Conservation (phyloP, 2,113 vertebrate species). For the Pachyramphus minor region DNA sequence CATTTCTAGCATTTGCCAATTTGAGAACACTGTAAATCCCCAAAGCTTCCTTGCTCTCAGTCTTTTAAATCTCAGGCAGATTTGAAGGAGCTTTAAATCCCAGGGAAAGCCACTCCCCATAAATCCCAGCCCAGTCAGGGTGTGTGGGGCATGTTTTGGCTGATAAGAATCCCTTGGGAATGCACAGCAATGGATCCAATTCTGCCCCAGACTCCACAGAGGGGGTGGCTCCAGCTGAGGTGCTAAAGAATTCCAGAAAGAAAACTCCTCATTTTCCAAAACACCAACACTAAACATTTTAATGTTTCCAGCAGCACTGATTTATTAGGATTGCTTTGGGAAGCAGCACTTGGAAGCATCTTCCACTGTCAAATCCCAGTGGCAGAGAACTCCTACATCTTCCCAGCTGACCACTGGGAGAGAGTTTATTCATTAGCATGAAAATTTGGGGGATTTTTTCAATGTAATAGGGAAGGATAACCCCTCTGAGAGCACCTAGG, state of each 20-base stretch:
- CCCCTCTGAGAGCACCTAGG: neutral
- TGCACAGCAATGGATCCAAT: neutral
- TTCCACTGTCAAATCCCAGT: constrained; percentile 50
- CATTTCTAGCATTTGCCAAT: constrained; percentile 45
- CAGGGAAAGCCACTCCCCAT: neutral
- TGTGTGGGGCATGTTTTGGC: neutral
- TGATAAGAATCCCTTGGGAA: neutral
- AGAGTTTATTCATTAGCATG: constrained; percentile 53
- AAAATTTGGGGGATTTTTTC: constrained; percentile 41
- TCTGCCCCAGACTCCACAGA: neutral
- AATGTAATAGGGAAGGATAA: constrained; percentile 36
- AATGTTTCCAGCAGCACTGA: constrained; percentile 47
- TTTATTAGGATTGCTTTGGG: constrained; percentile 21
- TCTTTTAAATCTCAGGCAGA: constrained; percentile 39
- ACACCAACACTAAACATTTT: no score
- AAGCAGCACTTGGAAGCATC: neutral
- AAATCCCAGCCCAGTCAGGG: neutral
- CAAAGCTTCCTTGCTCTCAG: neutral
- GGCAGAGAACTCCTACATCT: constrained; percentile 55
- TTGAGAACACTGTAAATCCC: constrained; percentile 41
- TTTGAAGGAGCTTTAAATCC: constrained; percentile 41
- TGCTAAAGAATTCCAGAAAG: neutral
- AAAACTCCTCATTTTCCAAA: constrained; percentile 7
- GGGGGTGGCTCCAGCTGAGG: neutral
- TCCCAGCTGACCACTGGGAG: constrained; percentile 55